Evolutionary conservation across 2,888 invertebrate species (phyloP).

Genomic region (Drosophila ezoana): DNA sequence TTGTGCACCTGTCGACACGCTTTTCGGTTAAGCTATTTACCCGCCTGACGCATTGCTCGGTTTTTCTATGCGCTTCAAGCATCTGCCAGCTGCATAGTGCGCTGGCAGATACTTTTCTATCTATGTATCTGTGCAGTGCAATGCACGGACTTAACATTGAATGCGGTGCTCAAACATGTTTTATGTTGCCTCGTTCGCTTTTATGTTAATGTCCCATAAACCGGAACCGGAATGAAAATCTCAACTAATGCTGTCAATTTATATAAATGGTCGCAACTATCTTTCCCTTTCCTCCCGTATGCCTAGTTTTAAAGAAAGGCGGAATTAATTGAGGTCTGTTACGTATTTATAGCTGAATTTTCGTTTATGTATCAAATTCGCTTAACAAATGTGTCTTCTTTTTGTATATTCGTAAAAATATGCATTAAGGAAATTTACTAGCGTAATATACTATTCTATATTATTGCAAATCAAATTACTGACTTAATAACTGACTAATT

Average conservation of each 20-base stretch:
- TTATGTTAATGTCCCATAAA: constrained; percentile 61
- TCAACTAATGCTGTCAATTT: constrained; percentile 29
- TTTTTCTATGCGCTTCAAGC: constrained; percentile 40
- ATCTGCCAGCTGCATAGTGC: constrained; percentile 1
- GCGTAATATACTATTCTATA: too few relatives aligned
- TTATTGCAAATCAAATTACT: too few relatives aligned
- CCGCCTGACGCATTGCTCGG: constrained; percentile 38
- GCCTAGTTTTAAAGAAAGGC: constrained; percentile 50
- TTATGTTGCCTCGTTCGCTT: constrained; percentile 41
- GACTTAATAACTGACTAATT: too few relatives aligned
- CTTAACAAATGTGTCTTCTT: constrained; percentile 14
- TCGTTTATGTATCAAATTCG: constrained; percentile 13
- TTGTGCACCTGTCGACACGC: constrained; percentile 34
- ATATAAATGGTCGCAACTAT: constrained; percentile 6
- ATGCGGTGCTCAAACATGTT: constrained; percentile 51
- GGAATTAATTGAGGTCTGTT: constrained; percentile 46
- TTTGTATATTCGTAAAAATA: neutral
- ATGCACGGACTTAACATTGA: constrained; percentile 68
- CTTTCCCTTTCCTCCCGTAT: constrained; percentile 1
- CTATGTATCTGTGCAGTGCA: constrained; percentile 57
- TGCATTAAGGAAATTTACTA: too few relatives aligned
- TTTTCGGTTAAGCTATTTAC: constrained; percentile 18
- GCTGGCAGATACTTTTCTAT: constrained; percentile 50
- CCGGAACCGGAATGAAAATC: constrained; percentile 62
- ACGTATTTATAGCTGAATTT: constrained; percentile 33